Percentiles rank a stretch among this genome's conserved stretches.
Conservation (phyloP, 2,797 vertebrate genomes). For the Geotrypetes seraphini region DNA sequence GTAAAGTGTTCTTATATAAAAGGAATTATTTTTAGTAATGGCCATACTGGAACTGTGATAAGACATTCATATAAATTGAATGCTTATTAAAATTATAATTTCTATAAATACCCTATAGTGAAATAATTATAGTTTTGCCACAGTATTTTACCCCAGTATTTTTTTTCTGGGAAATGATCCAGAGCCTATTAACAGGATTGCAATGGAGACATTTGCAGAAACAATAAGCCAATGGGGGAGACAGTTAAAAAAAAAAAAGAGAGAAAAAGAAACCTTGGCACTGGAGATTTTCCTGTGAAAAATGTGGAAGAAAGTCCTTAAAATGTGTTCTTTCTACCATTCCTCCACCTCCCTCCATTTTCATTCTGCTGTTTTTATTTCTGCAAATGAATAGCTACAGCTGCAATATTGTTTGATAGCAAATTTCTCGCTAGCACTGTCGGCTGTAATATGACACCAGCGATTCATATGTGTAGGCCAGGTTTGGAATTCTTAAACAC, state of each 20-base stretch:
- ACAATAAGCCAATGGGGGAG: no score
- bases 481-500: constrained; percentile 66
- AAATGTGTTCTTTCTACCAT: constrained; percentile 56
- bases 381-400: constrained; percentile 59
- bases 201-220: no score
- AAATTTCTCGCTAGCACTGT: constrained; percentile 60
- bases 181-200: no score
- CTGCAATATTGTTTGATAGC: constrained; percentile 65
- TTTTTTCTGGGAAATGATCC: no score
- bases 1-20: no score
- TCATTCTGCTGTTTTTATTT: constrained; percentile 54
- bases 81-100: no score
- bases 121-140: no score
- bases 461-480: constrained; percentile 64
- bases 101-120: no score
- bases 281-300: constrained; percentile 20
- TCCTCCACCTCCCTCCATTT: constrained; percentile 26
- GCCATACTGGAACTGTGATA: no score
- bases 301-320: constrained; percentile 35
- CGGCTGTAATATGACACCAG: constrained; percentile 57
- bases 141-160: no score
- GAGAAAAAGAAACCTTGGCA: constrained; percentile 1
- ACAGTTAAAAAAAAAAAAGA: constrained; percentile 12
- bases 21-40: no score
- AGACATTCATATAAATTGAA: no score